Base-by-base conservation (phyloP, 2,888 invertebrate genomes). In the Gymnoscelis rufifasciata region DNA sequence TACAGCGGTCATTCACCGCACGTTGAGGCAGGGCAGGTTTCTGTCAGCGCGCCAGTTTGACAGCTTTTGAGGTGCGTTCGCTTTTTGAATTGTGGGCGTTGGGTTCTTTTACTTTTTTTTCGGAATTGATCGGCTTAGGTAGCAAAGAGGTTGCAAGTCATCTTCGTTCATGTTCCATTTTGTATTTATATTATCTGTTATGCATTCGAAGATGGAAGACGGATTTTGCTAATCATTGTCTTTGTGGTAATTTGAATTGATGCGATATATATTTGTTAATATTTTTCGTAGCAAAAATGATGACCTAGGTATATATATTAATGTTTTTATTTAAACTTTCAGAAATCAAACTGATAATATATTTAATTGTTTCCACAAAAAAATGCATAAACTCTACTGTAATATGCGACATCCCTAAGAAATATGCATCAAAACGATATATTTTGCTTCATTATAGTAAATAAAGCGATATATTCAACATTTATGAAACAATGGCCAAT, bases 21-120 rank as follows among this genome's bases (percentile, higher is more conserved):
- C 62, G 58, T 60, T 83, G 79, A 71, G 82, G 82, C 66, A 78
- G 83, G 82, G 76, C 77, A 75, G 76, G 78, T 74, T 76, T 65
- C 46, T 54, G 62, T 60, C 60, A 61, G 64, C 51, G 43, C 74
- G 75, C 78, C 78, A 78, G 87, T 82, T 83, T 83, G 86, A 86
- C 87, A 83, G 84, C 83, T 83, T 83, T 83, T 83, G 80, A 84
- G 80, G 74, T 64, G 74, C 77, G 78, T 78, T 82, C 83, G 70
- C 78, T 78, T 86, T 87, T 83, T 82, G 80, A 83, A 80, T 78
- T 80, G 82, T 79, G 71, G 75, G 72, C 70, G 73, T 68, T 60
- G 63, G 57, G 54, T 47, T 61, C 54, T 59, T 68, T 66, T 68
- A 65, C 68, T 72, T 68, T 76, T n/a, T 71, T 71, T 56, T 38